Evolutionary conservation across 1,140 invertebrate species (phyloP), one percentile per base, ranked within the genome.

Genomic region (Euglossa dilemma): DNA sequence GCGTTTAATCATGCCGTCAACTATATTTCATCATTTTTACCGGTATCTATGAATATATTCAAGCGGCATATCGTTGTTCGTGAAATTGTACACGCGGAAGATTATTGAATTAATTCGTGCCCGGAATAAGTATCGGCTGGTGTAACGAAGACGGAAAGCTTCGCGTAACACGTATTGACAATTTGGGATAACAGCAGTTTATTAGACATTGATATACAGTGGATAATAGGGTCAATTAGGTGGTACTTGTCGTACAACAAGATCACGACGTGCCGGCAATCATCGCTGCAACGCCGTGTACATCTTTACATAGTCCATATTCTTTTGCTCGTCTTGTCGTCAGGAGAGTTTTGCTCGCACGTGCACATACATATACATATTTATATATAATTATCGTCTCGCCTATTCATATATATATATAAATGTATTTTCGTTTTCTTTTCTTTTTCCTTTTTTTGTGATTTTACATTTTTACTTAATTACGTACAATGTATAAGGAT

Each of bases 191-290:
- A 94, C 93, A 93, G 90, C 90, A 93, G 87, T 93, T 93, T 93
- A 94, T 94, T 94, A 94, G 92, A 94, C 93, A 94, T 94, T 94
- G 91, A 94, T 94, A 94, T 94, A 94, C 93, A 94, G 90, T 91
- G 91, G 92, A 88, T 90, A 92, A 92, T 92, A 87, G 85, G 87
- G 91, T 90, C 75, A 82, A 91, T 88, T 88, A 89, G 83, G 73
- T 86, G 84, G 69, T 84, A 85, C 87, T 82, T 57, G 89, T 86
- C 86, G 82, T 90, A 91, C 85, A 90, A 91, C 88, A 89, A 89
- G 79, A 80, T 54, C 81, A 85, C 84, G 87, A 91, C 85, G 87
- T 91, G 90, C 88, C 80, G 89, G 75, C 75, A 86, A 88, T 72
- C 63, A 77, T 81, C 25, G 56, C 52, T 73, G 75, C 50, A 85